Conservation (phyloP, 2,797 vertebrate species). For the Ibycter americanus region DNA sequence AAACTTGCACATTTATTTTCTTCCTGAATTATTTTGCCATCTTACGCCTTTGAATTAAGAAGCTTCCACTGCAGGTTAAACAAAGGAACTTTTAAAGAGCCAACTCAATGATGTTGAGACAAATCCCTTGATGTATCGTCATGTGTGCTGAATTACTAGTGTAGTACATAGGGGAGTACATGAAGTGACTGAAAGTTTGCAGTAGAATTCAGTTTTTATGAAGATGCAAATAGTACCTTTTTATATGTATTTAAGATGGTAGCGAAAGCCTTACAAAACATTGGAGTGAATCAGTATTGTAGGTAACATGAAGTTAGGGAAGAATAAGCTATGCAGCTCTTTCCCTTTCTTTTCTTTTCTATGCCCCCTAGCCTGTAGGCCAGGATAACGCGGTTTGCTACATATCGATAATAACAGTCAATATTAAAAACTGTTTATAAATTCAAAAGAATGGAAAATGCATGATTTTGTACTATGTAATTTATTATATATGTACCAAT, state of each 20-base stretch:
- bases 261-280: neutral
- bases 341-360: neutral
- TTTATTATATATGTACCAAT: no score
- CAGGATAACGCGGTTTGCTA: neutral
- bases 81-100: neutral
- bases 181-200: neutral
- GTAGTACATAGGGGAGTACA: neutral
- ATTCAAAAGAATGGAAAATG: neutral
- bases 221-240: neutral
- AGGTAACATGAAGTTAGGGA: neutral
- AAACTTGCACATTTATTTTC: neutral
- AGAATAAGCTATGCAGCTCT: neutral
- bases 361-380: neutral
- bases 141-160: neutral
- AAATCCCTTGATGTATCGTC: neutral
- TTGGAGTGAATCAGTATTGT: neutral
- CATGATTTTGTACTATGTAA: neutral
- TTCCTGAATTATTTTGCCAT: neutral
- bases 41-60: neutral
- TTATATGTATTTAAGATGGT: neutral
- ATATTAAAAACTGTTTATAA: neutral
- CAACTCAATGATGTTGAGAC: neutral
- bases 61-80: neutral
- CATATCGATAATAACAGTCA: neutral
- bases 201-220: neutral